Base-by-base conservation (phyloP, 2,888 invertebrate species). In the Elaeidobius kamerunicus region DNA sequence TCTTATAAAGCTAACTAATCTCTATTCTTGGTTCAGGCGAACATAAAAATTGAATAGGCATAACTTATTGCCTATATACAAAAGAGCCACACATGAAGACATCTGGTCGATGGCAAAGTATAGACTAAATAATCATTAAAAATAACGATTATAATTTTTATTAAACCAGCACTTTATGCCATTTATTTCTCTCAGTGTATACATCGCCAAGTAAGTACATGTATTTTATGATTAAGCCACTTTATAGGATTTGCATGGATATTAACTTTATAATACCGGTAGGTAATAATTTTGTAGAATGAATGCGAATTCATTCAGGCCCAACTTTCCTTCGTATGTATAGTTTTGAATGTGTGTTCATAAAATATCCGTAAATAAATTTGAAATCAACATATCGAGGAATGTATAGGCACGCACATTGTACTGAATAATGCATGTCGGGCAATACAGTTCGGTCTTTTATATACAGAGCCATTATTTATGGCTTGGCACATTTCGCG, bases 321-420 rank as follows among this genome's bases (percentile, higher is more conserved):
- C n/a, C n/a, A n/a, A n/a, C n/a, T n/a, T n/a, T n/a, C n/a, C n/a
- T 30, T 30, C 6, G 30, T 9, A 30, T 30, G n/a, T 30, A 3
- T 35, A 14, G 11, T 35, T 39, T 39, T 20, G 12, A 20, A 19
- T 39, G 19, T 39, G 39, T n/a, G n/a, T n/a, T n/a, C 34, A 44
- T 46, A 36, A 46, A 36, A 23, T 17, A 46, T 36, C 28, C 17
- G 15, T 18, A 46, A 46, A 46, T 46, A 46, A 9, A n/a, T n/a
- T 36, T 28, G 12, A 15, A 27, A 38, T 36, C 38, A 27, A 28
- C 12, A 17, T 46, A 46, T 46, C 36, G 45, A 28, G 20, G 28
- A 46, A 46, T 46, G 45, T 46, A 28, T n/a, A 16, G 27, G 28
- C 38, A 46, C 45, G 45, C 45, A 46, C 27, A 46, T 38, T 28